Base-by-base conservation (phyloP, 2,797 vertebrate genomes). In the Ambastaia sidthimunki region DNA sequence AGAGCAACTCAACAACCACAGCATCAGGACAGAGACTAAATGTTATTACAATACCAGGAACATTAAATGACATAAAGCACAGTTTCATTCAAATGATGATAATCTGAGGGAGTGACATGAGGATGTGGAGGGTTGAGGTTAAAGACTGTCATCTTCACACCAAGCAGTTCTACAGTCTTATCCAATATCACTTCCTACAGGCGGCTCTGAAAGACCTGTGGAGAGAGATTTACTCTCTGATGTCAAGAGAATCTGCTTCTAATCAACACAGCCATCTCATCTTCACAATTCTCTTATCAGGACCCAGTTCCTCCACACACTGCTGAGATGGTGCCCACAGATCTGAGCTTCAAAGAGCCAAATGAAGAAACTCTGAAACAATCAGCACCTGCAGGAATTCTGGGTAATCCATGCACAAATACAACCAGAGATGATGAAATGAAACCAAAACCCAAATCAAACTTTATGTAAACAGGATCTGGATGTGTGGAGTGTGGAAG, bases 221-320 rank as follows among this genome's bases (percentile, higher is more conserved):
- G 47, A 48, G 54, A 62, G 34, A 79, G 85, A 47, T 72, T 79
- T 72, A 80, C 66, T 63, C 15, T 41, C 54, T 13, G 3, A 48
- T 77, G 50, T 78, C 15, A 74, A 37, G 69, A 77, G 72, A 67
- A 65, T 74, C 31, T 54, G 60, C 59, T 52, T 65, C 19, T 81
- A 78, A 89, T 89, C 87, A 70, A 70, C 84, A 62, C 77, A 52
- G 75, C 73, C 59, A 86, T 90, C 85, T 87, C 47, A 74, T 85
- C 76, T 80, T 44, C 48, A 76, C 60, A 59, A 74, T 67, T 52
- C 47, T 82, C 70, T 78, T 82, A 83, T 88, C 86, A 79, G 81
- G 37, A 78, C 76, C 52, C 44, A 82, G 80, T 85, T 85, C 86
- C 87, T 88, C 78, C 31, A 76, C 83, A 74, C 85, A 81, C 78